Evolutionary conservation across 2,797 vertebrate species (phyloP).

Genomic region (Lateolabrax maculatus): DNA sequence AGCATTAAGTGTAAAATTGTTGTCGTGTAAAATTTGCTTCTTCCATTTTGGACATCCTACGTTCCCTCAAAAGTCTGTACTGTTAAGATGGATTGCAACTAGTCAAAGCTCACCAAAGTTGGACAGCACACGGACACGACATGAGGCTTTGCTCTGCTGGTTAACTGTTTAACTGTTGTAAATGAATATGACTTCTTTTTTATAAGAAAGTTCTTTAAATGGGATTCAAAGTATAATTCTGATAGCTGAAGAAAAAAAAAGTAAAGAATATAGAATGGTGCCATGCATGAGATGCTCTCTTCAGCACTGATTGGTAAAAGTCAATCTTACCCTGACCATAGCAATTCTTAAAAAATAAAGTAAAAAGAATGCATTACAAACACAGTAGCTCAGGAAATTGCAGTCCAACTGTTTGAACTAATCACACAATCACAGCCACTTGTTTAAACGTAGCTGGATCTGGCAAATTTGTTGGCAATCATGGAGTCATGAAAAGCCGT

Average conservation of each 20-base stretch:
- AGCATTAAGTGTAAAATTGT: no score
- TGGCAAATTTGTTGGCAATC: conserved; percentile 1
- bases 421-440: conserved; percentile 10
- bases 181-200: no score
- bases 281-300: neutral
- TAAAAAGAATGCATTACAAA: conserved; percentile 8
- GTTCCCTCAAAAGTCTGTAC: neutral
- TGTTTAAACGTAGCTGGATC: conserved; percentile 12
- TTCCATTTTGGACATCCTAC: no score
- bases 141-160: neutral
- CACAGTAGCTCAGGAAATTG: conserved; percentile 32
- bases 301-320: neutral
- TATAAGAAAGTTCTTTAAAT: no score
- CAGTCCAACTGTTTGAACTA: conserved; percentile 13
- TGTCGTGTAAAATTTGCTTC: neutral
- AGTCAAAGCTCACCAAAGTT: neutral
- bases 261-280: neutral
- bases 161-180: no score
- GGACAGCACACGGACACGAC: no score
- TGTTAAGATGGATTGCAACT: neutral
- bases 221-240: neutral
- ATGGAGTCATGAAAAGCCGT: conserved; percentile 13
- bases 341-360: neutral
- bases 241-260: neutral
- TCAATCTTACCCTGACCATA: neutral